Base-by-base conservation (phyloP, 2,888 invertebrate species). In the Agonopterix arenella region DNA sequence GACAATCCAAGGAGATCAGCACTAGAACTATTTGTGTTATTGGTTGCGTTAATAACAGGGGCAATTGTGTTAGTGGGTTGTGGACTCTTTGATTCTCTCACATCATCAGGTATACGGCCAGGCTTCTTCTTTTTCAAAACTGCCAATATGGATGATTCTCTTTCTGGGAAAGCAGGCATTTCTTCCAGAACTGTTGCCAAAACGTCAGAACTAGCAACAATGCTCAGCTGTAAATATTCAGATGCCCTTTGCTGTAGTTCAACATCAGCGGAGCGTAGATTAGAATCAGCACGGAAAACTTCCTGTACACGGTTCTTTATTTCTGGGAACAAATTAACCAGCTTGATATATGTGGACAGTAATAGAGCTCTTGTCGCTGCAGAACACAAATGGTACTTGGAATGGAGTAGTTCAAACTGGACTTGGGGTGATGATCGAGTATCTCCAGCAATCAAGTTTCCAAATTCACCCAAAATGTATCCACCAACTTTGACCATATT, bases 401-500 rank as follows among this genome's bases (percentile, higher is more conserved):
- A 98, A 92, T 99, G 99, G 59, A 99, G 91, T 53, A 99, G 91
- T 80, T 98, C 97, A 90, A 99, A 99, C 85, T 99, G 99, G 57
- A 99, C 97, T 70, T 95, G 91, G 8, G 99, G 99, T 50, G 98
- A 98, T 45, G 99, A 99, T 52, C 99, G 92, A 54, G 97, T 96
- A 83, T 99, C 99, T 11, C 99, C 99, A 64, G 99, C 99, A 77
- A 99, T 99, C 54, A 99, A 92, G 90, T 99, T 99, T 49, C 99
- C 99, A 89, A 99, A 99, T 86, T 99, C 99, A 55, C 99, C 99
- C 54, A 99, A 92, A 67, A 99, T 99, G 72, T 99, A 99, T 49
- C 99, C 99, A 54, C 99, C 99, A 50, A 99, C 99, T 92, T 99
- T 99, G 1, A 99, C 99, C 99, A 99, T 99, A 81, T 99, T 99